Percentiles rank a stretch among this genome's conserved stretches.
These are phyloP conservation scores for Pinctada fucata DNA, from an alignment of 2,888 invertebrate species.

Conservation along the genomic window DNA sequence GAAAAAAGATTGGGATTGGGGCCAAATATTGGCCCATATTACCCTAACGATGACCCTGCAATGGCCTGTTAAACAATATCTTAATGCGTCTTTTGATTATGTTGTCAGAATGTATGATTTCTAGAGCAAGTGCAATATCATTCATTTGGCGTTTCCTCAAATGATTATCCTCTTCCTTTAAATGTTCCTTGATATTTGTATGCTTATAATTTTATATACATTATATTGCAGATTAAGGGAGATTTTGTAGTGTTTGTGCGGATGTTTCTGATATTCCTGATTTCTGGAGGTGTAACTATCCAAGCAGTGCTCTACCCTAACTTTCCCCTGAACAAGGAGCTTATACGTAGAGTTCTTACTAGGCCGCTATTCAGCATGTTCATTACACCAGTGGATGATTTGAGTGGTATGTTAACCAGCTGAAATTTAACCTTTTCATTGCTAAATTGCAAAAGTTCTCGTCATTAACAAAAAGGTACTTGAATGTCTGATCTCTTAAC, in stretches of 20 bases:
- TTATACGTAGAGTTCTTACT: conserved; percentile 72
- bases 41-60: no score
- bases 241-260: conserved; percentile 75
- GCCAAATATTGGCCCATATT: no score
- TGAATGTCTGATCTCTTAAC: no score
- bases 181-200: no score
- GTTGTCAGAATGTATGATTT: no score
- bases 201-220: background rate
- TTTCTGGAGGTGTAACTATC: conserved; percentile 75
- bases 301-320: conserved; percentile 78
- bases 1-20: no score
- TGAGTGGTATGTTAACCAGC: conserved; percentile 60
- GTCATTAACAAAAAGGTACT: background rate
- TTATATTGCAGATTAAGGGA: conserved; percentile 66
- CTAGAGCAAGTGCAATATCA: no score
- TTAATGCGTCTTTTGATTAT: no score
- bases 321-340: conserved; percentile 69
- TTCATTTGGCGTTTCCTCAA: no score
- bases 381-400: conserved; percentile 75
- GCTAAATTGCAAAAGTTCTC: background rate
- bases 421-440: background rate
- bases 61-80: no score
- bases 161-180: no score
- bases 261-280: conserved; percentile 74
- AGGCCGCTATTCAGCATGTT: conserved; percentile 78